Evolutionary conservation across 2,797 vertebrate species (phyloP), one percentile per base, ranked within the genome.

Genomic region (Scolopax rusticola): DNA sequence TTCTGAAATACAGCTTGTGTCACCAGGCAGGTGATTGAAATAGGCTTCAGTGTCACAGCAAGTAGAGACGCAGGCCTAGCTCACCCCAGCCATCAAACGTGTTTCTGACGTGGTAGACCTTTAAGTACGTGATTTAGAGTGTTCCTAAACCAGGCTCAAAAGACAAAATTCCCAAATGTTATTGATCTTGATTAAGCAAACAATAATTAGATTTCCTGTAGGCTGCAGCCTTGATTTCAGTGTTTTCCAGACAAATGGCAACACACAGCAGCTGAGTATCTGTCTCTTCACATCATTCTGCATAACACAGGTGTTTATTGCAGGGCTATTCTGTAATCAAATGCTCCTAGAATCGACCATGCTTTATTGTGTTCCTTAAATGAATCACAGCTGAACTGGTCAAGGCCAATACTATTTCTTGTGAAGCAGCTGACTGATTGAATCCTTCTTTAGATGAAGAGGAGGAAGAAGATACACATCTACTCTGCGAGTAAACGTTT

Each of bases 321-420:
- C 8, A 32, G 61, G 32, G 33, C 27, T 84, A 4, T 9, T 91
- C 48, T 63, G 33, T n/a, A 70, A 24, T 38, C 56, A 64, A 50
- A 36, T 61, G 68, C 38, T 71, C 33, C 60, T 54, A 74, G 28
- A 33, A 30, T 32, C 83, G 75, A 28, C 69, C 28, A 1, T 63
- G 61, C 47, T 84, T 67, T 63, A 70, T 60, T 51, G 64, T 15
- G 27, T 57, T 75, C 14, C 50, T 86, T 68, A 65, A 69, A 75
- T 71, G 81, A 65, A 77, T 68, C 69, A 75, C 92, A 90, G 90
- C 45, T 86, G 67, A 84, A 54, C 33, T 63, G 24, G 27, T 68
- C 40, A 78, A 69, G 88, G 50, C 47, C 30, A 67, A 15, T 50
- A 48, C 24, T 75, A 8, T 61, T 90, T 76, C 59, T 82, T 68